Evolutionary conservation across 2,113 vertebrate species (phyloP).

Genomic region (Halcyon malimbica): DNA sequence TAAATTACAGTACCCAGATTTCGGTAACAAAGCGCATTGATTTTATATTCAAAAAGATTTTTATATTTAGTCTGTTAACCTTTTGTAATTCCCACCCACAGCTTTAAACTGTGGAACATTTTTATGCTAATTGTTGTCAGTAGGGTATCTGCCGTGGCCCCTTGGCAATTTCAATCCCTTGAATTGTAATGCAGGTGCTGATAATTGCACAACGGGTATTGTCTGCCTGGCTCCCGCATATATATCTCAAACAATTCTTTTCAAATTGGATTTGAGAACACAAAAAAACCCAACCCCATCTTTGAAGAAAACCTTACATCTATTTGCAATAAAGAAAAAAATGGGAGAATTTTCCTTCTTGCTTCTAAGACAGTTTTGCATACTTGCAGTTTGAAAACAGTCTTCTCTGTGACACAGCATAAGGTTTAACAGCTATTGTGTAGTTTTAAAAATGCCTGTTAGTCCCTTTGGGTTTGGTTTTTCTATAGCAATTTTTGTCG

Average conservation of each 20-base stretch:
- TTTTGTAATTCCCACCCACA: constrained; percentile 78
- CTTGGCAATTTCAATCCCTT: constrained; percentile 64
- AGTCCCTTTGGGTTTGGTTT: background rate
- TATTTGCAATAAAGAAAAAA: background rate
- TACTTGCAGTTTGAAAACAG: background rate
- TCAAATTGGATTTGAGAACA: constrained; percentile 54
- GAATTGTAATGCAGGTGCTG: constrained; percentile 75
- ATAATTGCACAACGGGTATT: constrained; percentile 50
- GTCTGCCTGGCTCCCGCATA: constrained; percentile 31
- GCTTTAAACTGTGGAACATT: constrained; percentile 66
- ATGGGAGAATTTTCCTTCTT: background rate
- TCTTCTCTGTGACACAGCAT: background rate
- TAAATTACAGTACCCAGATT: constrained; percentile 76
- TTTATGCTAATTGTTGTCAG: constrained; percentile 73
- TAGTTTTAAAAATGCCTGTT: background rate
- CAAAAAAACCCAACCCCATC: background rate
- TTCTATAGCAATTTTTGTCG: background rate
- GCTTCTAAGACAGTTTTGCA: background rate
- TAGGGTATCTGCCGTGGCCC: constrained; percentile 73
- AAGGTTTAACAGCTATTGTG: background rate
- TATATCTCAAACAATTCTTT: constrained; percentile 48
- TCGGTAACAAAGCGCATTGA: constrained; percentile 73
- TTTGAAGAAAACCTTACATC: constrained; percentile 12
- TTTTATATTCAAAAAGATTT: constrained; percentile 78
- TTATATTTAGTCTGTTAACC: constrained; percentile 82